Evolutionary conservation across 2,797 vertebrate species (phyloP).

Genomic region (Karalla daura): DNA sequence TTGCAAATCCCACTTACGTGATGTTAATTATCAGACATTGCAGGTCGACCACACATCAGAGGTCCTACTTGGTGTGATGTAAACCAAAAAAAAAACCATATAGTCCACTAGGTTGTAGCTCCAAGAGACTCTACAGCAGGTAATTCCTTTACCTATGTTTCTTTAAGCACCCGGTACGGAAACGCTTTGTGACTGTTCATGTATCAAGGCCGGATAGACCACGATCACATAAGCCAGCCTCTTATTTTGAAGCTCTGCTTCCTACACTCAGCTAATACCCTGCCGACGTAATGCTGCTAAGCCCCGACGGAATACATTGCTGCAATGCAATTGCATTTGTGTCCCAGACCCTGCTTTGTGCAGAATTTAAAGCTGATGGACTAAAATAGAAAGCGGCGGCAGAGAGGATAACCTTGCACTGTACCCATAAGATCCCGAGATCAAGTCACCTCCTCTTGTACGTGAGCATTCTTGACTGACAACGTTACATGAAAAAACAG

Average conservation of each 20-base stretch:
- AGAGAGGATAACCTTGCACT: slow-evolving; percentile 17
- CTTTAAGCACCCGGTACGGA: too few relatives aligned
- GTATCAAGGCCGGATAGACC: not conserved
- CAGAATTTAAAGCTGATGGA: slow-evolving; percentile 29
- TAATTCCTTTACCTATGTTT: too few relatives aligned
- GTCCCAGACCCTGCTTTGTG: slow-evolving; percentile 27
- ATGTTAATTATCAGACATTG: slow-evolving; percentile 17
- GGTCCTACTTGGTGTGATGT: too few relatives aligned
- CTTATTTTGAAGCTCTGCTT: slow-evolving; percentile 28
- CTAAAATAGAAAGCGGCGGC: slow-evolving; percentile 32
- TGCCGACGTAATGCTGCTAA: slow-evolving; percentile 39
- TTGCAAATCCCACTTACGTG: too few relatives aligned
- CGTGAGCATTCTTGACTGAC: not conserved
- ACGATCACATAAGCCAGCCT: slow-evolving; percentile 13
- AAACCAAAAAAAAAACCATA: too few relatives aligned
- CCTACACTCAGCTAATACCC: slow-evolving; percentile 41
- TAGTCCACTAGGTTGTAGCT: too few relatives aligned
- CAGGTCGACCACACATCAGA: too few relatives aligned
- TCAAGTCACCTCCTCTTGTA: slow-evolving; percentile 10
- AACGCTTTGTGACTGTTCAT: too few relatives aligned
- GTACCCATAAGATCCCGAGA: slow-evolving; percentile 7
- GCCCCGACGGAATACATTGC: slow-evolving; percentile 20
- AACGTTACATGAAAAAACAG: slow-evolving; percentile 10
- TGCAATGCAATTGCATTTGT: slow-evolving; percentile 27
- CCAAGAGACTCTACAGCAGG: too few relatives aligned